Base-by-base conservation (phyloP, 2,797 vertebrate genomes). In the Parauchenoglanis punctatus region DNA sequence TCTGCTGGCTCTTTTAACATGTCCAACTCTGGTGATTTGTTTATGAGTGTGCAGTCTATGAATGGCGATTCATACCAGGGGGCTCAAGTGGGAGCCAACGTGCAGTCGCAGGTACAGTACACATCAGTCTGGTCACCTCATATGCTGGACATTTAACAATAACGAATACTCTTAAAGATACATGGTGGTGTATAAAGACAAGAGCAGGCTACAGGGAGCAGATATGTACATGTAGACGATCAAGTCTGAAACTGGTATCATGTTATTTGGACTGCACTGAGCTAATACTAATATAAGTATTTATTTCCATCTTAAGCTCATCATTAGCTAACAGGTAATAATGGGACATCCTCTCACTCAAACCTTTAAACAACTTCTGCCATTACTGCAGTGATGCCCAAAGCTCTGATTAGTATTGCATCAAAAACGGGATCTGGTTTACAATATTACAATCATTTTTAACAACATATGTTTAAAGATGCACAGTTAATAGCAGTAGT, bases 1-100 rank as follows among this genome's bases (percentile, higher is more conserved):
- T 99, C 98, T 96, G 98, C 96, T 95, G 98, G 97, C 95, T 98
- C 98, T 97, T 99, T 99, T 98, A 99, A 98, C 97, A 98, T 99
- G 97, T 98, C 98, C 96, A 99, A 98, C 97, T 98, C 98, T 96
- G 98, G 97, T 95, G 98, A 99, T 96, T 97, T 99, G 97, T 99
- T 99, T 97, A 98, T 99, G 98, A 98, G 96, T 96, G 97, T 99
- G 97, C 98, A 99, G 97, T 97, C 97, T 96, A 97, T 99, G 96
- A 99, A 99, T 97, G 98, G 98, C 96, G 98, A 99, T 96, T 98
- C 98, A 91, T 99, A 99, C 97, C 98, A 99, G 95, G 97, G 97
- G 96, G 97, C 98, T 97, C 98, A 99, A 96, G 97, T 99, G 96
- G 98, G 98, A 97, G 98, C 98, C 97, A 99, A 99, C 97, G 97